Evolutionary conservation across 2,113 vertebrate species (phyloP).

Genomic region (Microcebus tavaratra): DNA sequence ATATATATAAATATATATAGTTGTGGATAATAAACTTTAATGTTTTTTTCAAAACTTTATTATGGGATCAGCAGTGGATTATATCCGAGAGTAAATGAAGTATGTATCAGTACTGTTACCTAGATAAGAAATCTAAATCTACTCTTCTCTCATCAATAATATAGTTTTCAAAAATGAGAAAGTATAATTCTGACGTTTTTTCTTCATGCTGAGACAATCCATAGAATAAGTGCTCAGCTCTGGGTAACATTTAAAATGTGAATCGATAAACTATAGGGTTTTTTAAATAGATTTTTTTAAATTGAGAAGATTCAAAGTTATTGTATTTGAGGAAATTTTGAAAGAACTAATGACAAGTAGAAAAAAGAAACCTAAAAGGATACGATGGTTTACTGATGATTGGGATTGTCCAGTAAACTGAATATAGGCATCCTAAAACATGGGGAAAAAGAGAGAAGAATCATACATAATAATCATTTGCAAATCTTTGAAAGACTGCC

Average conservation of each 20-base stretch:
- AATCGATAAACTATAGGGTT: neutral
- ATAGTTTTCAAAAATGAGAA: conserved; percentile 6
- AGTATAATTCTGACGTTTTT: neutral
- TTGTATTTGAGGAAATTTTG: neutral
- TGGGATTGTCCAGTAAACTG: neutral
- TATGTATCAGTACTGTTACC: neutral
- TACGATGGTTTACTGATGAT: neutral
- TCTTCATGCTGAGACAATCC: neutral
- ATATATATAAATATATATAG: neutral
- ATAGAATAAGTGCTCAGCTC: neutral
- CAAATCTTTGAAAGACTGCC: neutral
- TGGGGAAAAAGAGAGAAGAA: neutral
- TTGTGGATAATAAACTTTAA: conserved; percentile 40
- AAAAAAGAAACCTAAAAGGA: neutral
- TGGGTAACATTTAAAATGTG: neutral
- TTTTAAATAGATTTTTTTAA: neutral
- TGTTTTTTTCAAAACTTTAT: neutral
- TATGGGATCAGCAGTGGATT: neutral
- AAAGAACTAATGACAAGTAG: neutral
- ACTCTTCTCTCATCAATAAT: neutral
- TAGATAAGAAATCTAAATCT: neutral
- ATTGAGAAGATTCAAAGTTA: neutral
- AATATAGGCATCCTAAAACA: neutral
- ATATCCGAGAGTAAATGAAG: neutral
- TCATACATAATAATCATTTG: neutral